Percentiles rank a stretch among this genome's conserved stretches.
Conservation (phyloP, 1,140 invertebrate species). For the Zaprionus inermis region DNA sequence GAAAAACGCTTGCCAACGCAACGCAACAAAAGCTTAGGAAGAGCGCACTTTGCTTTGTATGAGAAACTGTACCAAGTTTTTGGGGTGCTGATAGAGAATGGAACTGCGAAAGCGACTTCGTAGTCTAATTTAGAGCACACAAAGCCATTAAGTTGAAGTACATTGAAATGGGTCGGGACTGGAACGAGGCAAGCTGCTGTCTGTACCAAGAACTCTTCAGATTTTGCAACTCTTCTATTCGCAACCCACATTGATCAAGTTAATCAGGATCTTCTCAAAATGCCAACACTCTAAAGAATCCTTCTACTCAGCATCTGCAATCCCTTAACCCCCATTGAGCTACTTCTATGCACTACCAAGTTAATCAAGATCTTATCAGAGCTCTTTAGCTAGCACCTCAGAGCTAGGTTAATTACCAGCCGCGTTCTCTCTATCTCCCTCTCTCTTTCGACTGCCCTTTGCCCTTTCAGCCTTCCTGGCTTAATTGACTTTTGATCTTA, state of each 20-base stretch:
- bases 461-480: constrained; percentile 6
- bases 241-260: neutral
- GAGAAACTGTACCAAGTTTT: constrained; percentile 65
- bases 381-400: constrained; percentile 21
- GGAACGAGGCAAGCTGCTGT: neutral
- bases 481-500: constrained; percentile 68
- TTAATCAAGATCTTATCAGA: constrained; percentile 35
- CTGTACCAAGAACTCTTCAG: neutral
- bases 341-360: neutral
- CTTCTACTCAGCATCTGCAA: neutral
- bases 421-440: neutral
- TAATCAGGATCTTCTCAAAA: neutral
- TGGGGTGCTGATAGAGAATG: neutral
- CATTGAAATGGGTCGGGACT: neutral
- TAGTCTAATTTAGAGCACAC: constrained; percentile 2
- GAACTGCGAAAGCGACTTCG: constrained; percentile 1
- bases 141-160: neutral
- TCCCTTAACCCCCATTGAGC: neutral
- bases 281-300: no score
- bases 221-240: neutral
- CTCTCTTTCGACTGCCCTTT: neutral
- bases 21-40: constrained; percentile 68
- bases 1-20: constrained; percentile 56
- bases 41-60: constrained; percentile 45
- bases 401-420: constrained; percentile 21